phyloP scores from a whole-genome alignment of 2,888 invertebrate genomes.

The Nemotelus nigrinus region DNA sequence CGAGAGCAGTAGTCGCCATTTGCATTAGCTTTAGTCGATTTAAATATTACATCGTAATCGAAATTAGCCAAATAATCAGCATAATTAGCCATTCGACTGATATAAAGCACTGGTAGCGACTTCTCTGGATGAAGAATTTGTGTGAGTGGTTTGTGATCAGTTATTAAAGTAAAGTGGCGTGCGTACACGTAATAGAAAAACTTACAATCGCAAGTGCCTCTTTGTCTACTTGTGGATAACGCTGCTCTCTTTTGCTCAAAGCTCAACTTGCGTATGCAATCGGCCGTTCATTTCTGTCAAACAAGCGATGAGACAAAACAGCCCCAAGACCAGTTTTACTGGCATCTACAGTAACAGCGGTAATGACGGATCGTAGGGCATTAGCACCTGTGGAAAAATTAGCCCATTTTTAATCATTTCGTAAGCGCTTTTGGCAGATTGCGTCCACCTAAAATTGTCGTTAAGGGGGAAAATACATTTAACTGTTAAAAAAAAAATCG shows the following conservation, averaged over 20 bases:
- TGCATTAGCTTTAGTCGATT: conserved; percentile 4
- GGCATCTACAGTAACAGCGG: conserved; percentile 48
- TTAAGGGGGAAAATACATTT: no score
- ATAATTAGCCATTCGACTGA: conserved; percentile 24
- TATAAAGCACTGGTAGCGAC: conserved; percentile 43
- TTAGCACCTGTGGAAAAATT: conserved; percentile 44
- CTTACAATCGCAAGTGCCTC: conserved; percentile 45
- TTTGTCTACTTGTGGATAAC: conserved; percentile 45
- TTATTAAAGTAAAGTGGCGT: conserved; percentile 30
- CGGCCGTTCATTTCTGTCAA: conserved; percentile 36
- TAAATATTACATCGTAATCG: conserved; percentile 13
- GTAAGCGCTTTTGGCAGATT: background rate
- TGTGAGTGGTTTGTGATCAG: conserved; percentile 44
- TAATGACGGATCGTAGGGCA: conserved; percentile 46
- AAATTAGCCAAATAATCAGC: conserved; percentile 25
- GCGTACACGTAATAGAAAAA: conserved; percentile 41
- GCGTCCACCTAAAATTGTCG: conserved; percentile 4
- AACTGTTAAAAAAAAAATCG: no score
- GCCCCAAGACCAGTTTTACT: conserved; percentile 46
- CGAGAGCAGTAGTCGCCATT: conserved; percentile 31
- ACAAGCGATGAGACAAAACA: conserved; percentile 46
- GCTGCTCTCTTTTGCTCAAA: conserved; percentile 13
- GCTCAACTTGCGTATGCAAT: conserved; percentile 43
- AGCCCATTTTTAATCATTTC: conserved; percentile 21
- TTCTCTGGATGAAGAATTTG: conserved; percentile 46